A percentile compares a stretch with the other conserved stretches of the same genome.
These are phyloP conservation scores for Pseudomugil gertrudae DNA, from an alignment of 2,797 vertebrate genomes.

Conservation along the genomic window DNA sequence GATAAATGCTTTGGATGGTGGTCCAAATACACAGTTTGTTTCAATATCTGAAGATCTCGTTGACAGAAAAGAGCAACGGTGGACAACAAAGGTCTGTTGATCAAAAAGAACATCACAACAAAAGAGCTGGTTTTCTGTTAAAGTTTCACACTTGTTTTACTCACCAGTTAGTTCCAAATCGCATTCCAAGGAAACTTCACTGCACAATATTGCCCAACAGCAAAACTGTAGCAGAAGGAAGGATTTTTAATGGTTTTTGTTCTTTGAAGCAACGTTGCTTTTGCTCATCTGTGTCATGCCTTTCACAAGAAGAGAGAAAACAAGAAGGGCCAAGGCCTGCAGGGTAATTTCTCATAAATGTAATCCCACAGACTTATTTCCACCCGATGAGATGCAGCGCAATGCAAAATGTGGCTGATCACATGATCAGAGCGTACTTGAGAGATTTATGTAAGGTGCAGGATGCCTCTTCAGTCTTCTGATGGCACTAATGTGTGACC, in stretches of 20 bases:
- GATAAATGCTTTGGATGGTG: background rate
- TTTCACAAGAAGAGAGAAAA: background rate
- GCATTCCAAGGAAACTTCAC: slow-evolving; percentile 15
- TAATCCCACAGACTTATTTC: slow-evolving; percentile 45
- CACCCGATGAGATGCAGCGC: slow-evolving; percentile 28
- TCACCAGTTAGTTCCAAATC: slow-evolving; percentile 54
- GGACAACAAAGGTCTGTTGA: background rate
- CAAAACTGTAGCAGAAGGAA: slow-evolving; percentile 19
- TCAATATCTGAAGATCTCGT: background rate
- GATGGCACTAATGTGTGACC: slow-evolving; percentile 69
- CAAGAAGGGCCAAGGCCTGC: slow-evolving; percentile 33
- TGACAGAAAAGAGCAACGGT: background rate
- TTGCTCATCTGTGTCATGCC: background rate
- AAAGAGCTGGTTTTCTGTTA: background rate
- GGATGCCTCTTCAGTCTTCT: slow-evolving; percentile 54
- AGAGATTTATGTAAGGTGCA: slow-evolving; percentile 50
- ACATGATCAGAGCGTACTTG: slow-evolving; percentile 15
- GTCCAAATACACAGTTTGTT: background rate
- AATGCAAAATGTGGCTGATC: slow-evolving; percentile 42
- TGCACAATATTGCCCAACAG: slow-evolving; percentile 18
- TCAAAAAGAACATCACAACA: background rate
- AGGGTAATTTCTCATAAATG: slow-evolving; percentile 30
- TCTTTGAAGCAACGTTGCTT: background rate
- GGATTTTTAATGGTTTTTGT: background rate
- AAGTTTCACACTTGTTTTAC: slow-evolving; percentile 44